Evolutionary conservation across 2,797 vertebrate species (phyloP), one percentile per base, ranked within the genome.

Genomic region (Sus cebifrons): DNA sequence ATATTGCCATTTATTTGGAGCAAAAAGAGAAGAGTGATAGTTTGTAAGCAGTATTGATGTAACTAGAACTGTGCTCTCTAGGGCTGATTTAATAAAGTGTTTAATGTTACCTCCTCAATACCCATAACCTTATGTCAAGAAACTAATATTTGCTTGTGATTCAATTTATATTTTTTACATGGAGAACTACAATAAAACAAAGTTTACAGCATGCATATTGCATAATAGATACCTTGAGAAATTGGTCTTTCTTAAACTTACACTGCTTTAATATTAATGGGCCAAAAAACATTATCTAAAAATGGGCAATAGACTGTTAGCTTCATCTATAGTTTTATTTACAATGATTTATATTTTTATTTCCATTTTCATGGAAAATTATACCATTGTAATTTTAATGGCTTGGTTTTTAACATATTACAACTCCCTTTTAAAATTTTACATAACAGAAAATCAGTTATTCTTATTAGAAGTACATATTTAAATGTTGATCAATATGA

Each of bases 111-210:
- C 21, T 64, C 16, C 52, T 95, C 5, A 60, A 65, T 52, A 92
- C 23, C 11, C 93, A 58, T 54, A 13, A 74, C 14, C 8, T 94
- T 70, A 67, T 65, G 20, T 60, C 90, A 29, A 78, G 25, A 92
- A 85, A 79, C 58, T 86, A 79, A 79, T 84, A 85, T 56, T 90
- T 92, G 20, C 25, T 84, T 86, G 11, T 71, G 27, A 13, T 67
- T 91, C 40, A 75, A 36, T 74, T 92, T 94, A 86, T 86, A 74
- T 40, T 89, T 74, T 77, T 91, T 36, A 79, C 60, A 44, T 81
- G 44, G 64, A 89, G 16, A 89, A 75, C 36, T 93, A 81, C 25
- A 92, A 62, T 23, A 89, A 82, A 81, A 56, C n/a, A 36, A 95
- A 74, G 23, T 84, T 83, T 92, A 49, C 13, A 60, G 13, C 11